Evolutionary conservation across 2,888 invertebrate species (phyloP), one percentile per base, ranked within the genome.

Genomic region (Sarcophaga subvicina): DNA sequence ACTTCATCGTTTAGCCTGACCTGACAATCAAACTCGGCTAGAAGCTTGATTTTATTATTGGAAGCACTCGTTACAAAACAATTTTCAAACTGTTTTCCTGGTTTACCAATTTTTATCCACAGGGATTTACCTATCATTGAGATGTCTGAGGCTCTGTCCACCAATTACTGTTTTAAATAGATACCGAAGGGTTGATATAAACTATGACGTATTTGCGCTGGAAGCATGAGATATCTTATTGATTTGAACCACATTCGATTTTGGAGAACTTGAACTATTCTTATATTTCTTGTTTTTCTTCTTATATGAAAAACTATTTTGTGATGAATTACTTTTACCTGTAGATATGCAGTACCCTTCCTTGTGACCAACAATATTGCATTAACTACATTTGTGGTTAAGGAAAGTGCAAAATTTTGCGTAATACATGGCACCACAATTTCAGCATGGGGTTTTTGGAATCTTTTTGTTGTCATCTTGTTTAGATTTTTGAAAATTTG

Each of bases 11-110:
- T 59, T 60, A 72, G 60, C 62, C 37, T 25, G 72, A 60, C 60
- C 60, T 72, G 62, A 20, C 62, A 72, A 72, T 27, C 59, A 72
- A 80, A 80, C 45, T 80, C 70, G 66, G 64, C 71, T 37, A 67
- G n/a, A 63, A 69, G 62, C 62, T 70, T 49, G 49, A 69, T 76
- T 60, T 81, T 69, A 45, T 81, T 62, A n/a, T 63, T 76, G 6
- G 70, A 81, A 37, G 81, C 75, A 60, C 75, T 75, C 17, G 75
- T 75, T n/a, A 70, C 69, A 70, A 62, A 81, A 62, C 75, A 60
- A 70, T 81, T 75, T 4, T 64, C 25, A 54, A 80, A 72, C 10
- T 66, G 64, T 10, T 27, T 80, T 47, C 80, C 66, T 27, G 72
- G 66, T 66, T 80, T 64, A n/a, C 66, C 80, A 60, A 66, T 80